Percentiles rank a stretch among this genome's conserved stretches.
These are phyloP conservation scores for Artemia franciscana DNA, from an alignment of 1,140 invertebrate species.

Conservation along the genomic window DNA sequence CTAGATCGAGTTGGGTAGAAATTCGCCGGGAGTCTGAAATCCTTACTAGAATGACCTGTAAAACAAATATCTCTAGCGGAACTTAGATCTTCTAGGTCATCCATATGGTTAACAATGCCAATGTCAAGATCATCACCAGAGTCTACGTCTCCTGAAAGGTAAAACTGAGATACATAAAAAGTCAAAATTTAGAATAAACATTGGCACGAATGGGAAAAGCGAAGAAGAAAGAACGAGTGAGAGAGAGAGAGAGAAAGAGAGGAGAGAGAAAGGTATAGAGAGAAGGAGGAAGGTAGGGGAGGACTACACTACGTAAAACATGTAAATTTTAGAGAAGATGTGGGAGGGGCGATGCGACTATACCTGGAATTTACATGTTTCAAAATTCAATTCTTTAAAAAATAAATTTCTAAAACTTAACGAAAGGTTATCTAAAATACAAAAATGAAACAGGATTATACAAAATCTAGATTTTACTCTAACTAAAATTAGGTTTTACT, in stretches of 20 bases:
- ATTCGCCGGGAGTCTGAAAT: slow-evolving; percentile 1
- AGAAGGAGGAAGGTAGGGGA: background rate
- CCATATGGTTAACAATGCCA: background rate
- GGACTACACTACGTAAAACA: too few relatives aligned
- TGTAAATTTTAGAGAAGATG: too few relatives aligned
- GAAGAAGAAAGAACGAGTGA: background rate
- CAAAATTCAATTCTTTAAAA: too few relatives aligned
- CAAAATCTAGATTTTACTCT: too few relatives aligned
- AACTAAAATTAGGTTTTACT: too few relatives aligned
- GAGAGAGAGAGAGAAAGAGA: background rate
- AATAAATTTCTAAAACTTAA: too few relatives aligned
- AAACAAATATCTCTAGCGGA: slow-evolving; percentile 3
- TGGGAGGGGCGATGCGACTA: too few relatives aligned
- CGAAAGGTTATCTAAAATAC: too few relatives aligned
- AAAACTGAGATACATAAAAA: background rate
- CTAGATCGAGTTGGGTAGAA: slow-evolving; percentile 3
- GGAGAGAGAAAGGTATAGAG: background rate
- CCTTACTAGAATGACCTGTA: too few relatives aligned
- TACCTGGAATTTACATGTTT: too few relatives aligned
- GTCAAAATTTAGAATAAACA: too few relatives aligned
- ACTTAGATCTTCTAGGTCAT: slow-evolving; percentile 1
- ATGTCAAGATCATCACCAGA: slow-evolving; percentile 16
- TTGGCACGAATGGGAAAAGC: background rate
- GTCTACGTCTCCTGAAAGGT: slow-evolving; percentile 15
- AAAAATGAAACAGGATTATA: too few relatives aligned